phyloP scores from a whole-genome alignment of 2,888 invertebrate species.

The Luperina nickerlii region DNA sequence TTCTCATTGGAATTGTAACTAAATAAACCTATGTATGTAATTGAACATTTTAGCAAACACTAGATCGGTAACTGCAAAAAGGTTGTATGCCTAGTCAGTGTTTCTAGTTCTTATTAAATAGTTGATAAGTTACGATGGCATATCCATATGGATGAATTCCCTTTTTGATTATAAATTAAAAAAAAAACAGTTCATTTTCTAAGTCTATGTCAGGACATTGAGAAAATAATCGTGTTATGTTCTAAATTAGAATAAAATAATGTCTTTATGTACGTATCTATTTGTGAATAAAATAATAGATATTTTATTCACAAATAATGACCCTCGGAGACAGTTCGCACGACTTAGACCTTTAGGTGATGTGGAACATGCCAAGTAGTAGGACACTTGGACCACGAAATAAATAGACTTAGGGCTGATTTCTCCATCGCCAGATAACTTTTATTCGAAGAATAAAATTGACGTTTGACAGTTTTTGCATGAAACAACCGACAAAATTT shows the following conservation, averaged over 20 bases:
- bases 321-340: conserved; percentile 43
- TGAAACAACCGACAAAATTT: no score
- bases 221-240: neutral
- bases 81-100: neutral
- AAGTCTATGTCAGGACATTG: neutral
- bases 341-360: conserved; percentile 56
- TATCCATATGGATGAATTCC: no score
- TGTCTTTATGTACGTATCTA: neutral
- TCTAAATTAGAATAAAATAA: conserved; percentile 1
- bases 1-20: neutral
- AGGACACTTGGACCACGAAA: conserved; percentile 44
- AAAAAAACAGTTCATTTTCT: neutral
- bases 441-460: no score
- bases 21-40: neutral
- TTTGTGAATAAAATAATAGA: no score
- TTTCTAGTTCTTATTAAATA: neutral
- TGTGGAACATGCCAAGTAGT: conserved; percentile 36
- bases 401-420: conserved; percentile 4
- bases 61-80: neutral
- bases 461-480: no score
- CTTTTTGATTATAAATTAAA: no score
- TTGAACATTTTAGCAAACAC: neutral
- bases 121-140: neutral
- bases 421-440: no score
- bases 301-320: conserved; percentile 49